Base-by-base conservation (phyloP, 1,140 invertebrate species). In the Sarcophaga peregrina region DNA sequence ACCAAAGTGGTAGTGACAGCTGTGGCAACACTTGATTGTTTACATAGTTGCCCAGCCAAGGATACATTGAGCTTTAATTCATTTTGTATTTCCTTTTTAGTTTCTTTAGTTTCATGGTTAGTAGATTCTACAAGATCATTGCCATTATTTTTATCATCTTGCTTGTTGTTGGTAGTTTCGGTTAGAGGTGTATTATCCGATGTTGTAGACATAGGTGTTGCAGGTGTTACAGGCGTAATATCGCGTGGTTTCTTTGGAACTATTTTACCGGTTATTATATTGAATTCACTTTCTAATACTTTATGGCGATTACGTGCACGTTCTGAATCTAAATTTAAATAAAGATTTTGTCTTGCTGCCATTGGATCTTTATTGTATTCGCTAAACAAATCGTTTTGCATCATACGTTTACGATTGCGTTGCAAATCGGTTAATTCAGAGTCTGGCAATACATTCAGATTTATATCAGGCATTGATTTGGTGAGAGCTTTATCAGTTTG, bases 151-250 rank as follows among this genome's bases (percentile, higher is more conserved):
- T 17, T 50, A 81, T 84, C 83, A 5, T 4, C 45, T 37, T 82
- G n/a, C 4, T 50, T 81, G 3, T 83, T 45, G 6, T 47, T 48
- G 0, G 73, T 20, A 17, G 11, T 17, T 20, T 81, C 80, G 17
- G n/a, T 73, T 11, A 82, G 50, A 11, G 82, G 68, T 20, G 83
- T 74, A 86, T 90, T 88, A 47, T 78, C 75, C 3, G 90, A 90
- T 50, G 87, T 87, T n/a, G 86, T 87, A 13, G 88, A 90, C 88
- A 90, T 90, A 13, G 90, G 89, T 3, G 85, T 83, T n/a, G 78
- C 10, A 0, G 52, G 17, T n/a, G n/a, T 37, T 37, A 37, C 25
- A 37, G 25, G 25, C 1, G 82, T 52, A 37, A 37, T 37, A 8
- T 86, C 84, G 13, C 85, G 84, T n/a, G 80, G 80, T n/a, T 73